A percentile compares a stretch with the other conserved stretches of the same genome.
phyloP scores from a whole-genome alignment of 2,888 invertebrate species.

The Altica lythri region DNA sequence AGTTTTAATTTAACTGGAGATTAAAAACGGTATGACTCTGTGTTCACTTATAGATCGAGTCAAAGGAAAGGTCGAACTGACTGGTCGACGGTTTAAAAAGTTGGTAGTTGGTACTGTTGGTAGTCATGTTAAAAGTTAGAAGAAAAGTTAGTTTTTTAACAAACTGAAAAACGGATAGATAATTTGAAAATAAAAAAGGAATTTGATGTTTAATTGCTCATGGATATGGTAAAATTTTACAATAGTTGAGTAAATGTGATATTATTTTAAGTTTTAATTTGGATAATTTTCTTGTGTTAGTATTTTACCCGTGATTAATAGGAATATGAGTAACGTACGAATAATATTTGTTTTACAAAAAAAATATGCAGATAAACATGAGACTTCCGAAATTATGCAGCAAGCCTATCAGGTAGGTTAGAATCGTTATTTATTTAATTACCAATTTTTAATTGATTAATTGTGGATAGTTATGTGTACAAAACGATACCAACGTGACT shows the following conservation, averaged over 20 bases:
- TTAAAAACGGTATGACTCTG: too few relatives aligned
- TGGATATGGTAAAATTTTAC: too few relatives aligned
- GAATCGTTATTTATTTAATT: background rate
- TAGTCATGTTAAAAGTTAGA: too few relatives aligned
- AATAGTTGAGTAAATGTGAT: background rate
- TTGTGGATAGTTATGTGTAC: constrained; percentile 50
- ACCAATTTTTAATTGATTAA: constrained; percentile 12
- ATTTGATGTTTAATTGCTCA: background rate
- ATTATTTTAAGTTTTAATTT: background rate
- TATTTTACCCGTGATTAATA: background rate
- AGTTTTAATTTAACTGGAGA: too few relatives aligned
- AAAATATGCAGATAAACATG: constrained; percentile 58
- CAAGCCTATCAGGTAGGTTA: constrained; percentile 64
- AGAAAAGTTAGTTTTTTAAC: too few relatives aligned
- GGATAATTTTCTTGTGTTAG: background rate
- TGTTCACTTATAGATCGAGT: too few relatives aligned
- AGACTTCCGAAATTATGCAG: constrained; percentile 66
- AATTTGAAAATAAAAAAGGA: background rate
- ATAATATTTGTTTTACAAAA: constrained; percentile 62
- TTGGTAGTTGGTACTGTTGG: too few relatives aligned
- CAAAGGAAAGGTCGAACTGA: too few relatives aligned
- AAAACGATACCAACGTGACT: constrained; percentile 62
- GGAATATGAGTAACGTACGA: constrained; percentile 42
- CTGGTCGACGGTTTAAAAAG: too few relatives aligned
- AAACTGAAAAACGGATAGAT: too few relatives aligned